Evolutionary conservation across 2,888 invertebrate genomes (phyloP), one percentile per base, ranked within the genome.

Genomic region (Aphrophora alni): DNA sequence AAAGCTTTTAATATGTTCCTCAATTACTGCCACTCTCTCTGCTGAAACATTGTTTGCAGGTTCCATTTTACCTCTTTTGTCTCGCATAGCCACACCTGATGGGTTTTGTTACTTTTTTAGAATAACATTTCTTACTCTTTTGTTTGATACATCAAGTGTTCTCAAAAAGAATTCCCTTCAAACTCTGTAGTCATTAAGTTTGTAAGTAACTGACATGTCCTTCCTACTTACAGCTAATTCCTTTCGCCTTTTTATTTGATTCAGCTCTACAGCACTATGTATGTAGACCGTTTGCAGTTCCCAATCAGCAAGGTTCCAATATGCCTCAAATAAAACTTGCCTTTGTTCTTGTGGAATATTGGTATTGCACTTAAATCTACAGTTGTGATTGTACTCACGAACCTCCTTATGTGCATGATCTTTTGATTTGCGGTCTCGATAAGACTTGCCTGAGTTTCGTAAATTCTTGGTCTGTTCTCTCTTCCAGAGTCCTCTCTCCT

Each of bases 91-190:
- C 14, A 79, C 51, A 27, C 72, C 28, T 21, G 44, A n/a, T 44
- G 38, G 21, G n/a, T 44, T 74, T 25, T 38, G 28, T 74, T 75
- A n/a, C 17, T 72, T 78, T 44, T 78, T 38, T 73, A 28, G 28
- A 28, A 73, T 72, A 38, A 28, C n/a, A 44, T 72, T 72, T 74
- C 26, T 26, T 26, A 74, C 27, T 74, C 79, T 33, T 59, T 80
- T 75, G n/a, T 80, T 75, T 3, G 79, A 74, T 38, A 74, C 4
- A 27, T 28, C 74, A 25, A 79, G 73, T 38, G 79, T 79, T 74
- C 21, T 79, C 1, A 74, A 7, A 44, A 79, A 79, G n/a, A 74
- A 74, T 12, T 27, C 51, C 21, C 74, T 74, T 25, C 44, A 79
- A 0, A 79, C 79, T 44, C 79, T 79, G 26, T 74, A 44, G 7